These are phyloP conservation scores for Gallirallus australis DNA, from an alignment of 2,797 vertebrate genomes.

Conservation along the genomic window DNA sequence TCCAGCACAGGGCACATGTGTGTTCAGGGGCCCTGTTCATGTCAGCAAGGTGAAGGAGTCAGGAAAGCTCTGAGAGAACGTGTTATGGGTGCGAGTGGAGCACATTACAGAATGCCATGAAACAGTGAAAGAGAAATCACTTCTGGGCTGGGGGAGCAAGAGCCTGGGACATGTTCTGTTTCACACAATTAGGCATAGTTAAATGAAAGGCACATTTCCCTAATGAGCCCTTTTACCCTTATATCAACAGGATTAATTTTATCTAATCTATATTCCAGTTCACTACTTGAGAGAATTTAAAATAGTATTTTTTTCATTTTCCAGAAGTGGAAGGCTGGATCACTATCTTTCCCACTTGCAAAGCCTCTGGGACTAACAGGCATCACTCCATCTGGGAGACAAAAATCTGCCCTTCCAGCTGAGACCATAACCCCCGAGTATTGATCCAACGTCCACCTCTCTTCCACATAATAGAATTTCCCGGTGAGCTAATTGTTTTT, in stretches of 20 bases:
- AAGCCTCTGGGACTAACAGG: conserved; percentile 30
- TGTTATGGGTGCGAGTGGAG: not conserved
- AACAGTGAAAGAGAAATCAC: not conserved
- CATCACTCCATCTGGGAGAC: conserved; percentile 50
- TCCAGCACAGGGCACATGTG: fast-evolving
- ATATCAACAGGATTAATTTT: not conserved
- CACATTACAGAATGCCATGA: not conserved
- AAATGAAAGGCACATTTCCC: not conserved
- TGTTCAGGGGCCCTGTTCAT: fast-evolving
- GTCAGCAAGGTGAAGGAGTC: not conserved
- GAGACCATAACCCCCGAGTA: conserved; percentile 41
- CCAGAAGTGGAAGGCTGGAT: conserved; percentile 16
- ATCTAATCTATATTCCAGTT: not conserved
- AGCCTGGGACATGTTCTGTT: not conserved
- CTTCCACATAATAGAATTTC: conserved; percentile 64
- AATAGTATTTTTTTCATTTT: not conserved
- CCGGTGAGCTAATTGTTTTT: conserved; percentile 67
- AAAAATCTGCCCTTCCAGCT: conserved; percentile 59
- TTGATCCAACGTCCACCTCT: conserved; percentile 59
- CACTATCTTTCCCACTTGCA: not conserved
- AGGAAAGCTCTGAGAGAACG: not conserved
- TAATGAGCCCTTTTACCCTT: not conserved
- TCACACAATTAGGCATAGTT: not conserved
- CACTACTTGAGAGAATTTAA: not conserved
- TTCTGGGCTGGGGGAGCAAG: not conserved